Conservation (phyloP, 2,113 vertebrate genomes). For the Cavia aperea region DNA sequence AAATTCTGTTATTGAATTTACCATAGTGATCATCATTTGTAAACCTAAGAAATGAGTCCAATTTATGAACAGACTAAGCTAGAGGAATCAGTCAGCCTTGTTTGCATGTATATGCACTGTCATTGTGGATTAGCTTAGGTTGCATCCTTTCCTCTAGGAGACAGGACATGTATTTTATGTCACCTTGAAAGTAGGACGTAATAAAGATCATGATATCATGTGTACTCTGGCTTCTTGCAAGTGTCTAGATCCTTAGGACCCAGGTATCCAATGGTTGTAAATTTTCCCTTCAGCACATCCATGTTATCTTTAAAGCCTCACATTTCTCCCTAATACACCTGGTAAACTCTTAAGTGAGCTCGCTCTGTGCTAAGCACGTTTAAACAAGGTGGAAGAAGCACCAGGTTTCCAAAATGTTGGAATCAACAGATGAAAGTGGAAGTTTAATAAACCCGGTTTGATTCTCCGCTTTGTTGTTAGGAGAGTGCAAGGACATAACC, state of each 20-base stretch:
- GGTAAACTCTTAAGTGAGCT: background rate
- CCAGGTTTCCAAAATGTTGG: background rate
- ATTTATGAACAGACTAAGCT: slow-evolving; percentile 25
- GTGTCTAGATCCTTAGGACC: slow-evolving; percentile 8
- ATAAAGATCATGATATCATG: slow-evolving; percentile 33
- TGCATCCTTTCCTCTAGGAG: background rate
- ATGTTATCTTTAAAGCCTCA: slow-evolving; percentile 13
- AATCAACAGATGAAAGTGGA: background rate
- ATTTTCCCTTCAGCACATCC: background rate
- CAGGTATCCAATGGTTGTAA: background rate
- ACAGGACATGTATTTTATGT: slow-evolving; percentile 19
- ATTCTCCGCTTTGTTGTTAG: background rate
- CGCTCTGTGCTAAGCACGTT: background rate
- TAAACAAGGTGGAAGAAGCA: slow-evolving; percentile 31
- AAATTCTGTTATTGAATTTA: slow-evolving; percentile 59
- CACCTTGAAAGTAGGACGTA: slow-evolving; percentile 44
- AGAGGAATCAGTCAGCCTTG: background rate
- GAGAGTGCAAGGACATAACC: background rate
- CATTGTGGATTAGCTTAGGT: background rate
- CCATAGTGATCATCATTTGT: slow-evolving; percentile 55
- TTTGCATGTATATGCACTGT: background rate
- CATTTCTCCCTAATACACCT: background rate
- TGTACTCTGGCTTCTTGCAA: background rate
- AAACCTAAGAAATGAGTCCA: slow-evolving; percentile 54
- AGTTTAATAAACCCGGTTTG: background rate